A percentile compares a stretch with the other conserved stretches of the same genome.
phyloP scores from a whole-genome alignment of 2,888 invertebrate genomes.

The Patella caerulea region DNA sequence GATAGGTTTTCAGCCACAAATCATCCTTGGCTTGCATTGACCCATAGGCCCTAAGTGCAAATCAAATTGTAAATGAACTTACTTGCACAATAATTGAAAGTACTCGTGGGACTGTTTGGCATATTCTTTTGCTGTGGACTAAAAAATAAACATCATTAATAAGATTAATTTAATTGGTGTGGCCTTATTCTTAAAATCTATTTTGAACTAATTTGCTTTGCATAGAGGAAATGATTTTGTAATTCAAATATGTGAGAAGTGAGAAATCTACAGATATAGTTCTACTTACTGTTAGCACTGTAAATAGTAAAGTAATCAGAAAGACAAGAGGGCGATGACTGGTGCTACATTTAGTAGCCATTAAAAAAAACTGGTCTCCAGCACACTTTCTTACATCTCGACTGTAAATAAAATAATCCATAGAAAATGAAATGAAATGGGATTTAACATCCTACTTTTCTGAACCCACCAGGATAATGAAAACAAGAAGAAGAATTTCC shows the following conservation, averaged over 20 bases:
- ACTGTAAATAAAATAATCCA: slow-evolving; percentile 43
- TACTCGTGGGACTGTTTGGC: slow-evolving; percentile 85
- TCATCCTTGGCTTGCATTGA: too few species aligned
- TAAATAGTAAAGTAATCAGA: slow-evolving; percentile 80
- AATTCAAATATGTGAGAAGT: too few species aligned
- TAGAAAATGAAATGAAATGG: not conserved
- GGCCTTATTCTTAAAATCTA: too few species aligned
- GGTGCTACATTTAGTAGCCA: slow-evolving; percentile 85
- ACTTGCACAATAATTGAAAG: slow-evolving; percentile 76
- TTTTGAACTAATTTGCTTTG: too few species aligned
- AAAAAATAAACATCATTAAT: slow-evolving; percentile 20
- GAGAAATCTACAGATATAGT: not conserved
- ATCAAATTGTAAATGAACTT: slow-evolving; percentile 35
- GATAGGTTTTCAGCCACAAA: too few species aligned
- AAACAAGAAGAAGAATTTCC: too few species aligned
- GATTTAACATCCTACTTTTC: not conserved
- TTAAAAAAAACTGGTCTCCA: slow-evolving; percentile 86
- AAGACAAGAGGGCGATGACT: slow-evolving; percentile 77
- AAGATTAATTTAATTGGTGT: not conserved
- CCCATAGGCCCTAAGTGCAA: too few species aligned
- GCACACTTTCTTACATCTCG: slow-evolving; percentile 81
- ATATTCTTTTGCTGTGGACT: slow-evolving; percentile 79
- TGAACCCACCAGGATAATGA: too few species aligned
- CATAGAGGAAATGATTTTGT: too few species aligned
- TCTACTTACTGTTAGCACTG: slow-evolving; percentile 72